Evolutionary conservation across 2,888 invertebrate species (phyloP), one percentile per base, ranked within the genome.

Genomic region (Drosophila eohydei): DNA sequence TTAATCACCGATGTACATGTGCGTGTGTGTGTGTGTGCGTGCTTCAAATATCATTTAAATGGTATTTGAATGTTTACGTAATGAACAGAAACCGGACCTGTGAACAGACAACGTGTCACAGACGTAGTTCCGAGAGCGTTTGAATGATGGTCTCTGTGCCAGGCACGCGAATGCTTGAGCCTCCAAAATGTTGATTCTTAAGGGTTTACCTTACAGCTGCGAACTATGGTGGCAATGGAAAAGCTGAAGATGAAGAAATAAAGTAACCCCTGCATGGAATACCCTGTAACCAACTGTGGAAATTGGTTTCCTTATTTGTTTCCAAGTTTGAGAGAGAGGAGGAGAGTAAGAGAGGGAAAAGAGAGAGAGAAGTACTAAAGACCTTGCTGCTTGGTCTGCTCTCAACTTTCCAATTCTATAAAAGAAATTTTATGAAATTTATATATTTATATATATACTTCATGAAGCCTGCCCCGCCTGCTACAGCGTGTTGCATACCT

Each of bases 1-100:
- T 65, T 64, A 56, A 73, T 48, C 58, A 65, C 48, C 46, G 60
- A 44, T 43, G 41, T 50, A 32, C 14, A 36, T 34, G 56, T 55
- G 30, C 6, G 28, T 68, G 26, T 64, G 30, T 64, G 41, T 51
- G 57, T 76, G 67, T 62, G 67, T 70, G 65, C 54, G 63, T 63
- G 63, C 56, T 55, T 75, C 48, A 71, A 83, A 85, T 71, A 71
- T 69, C 52, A 71, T 88, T 83, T 58, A 68, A 71, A 57, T 73
- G 58, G 36, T 71, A 81, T 88, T 86, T 59, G 71, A 57, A 52
- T 55, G 73, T 69, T 88, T 86, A 88, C 90, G 90, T 77, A 82
- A 86, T 71, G 50, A 59, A 40, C 69, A 43, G 70, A 84, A 90
- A 90, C 84, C 84, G 84, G 84, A 84, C 89, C 88, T 83, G 55